phyloP scores from a whole-genome alignment of 2,888 invertebrate genomes.

The Papilio gigon region DNA sequence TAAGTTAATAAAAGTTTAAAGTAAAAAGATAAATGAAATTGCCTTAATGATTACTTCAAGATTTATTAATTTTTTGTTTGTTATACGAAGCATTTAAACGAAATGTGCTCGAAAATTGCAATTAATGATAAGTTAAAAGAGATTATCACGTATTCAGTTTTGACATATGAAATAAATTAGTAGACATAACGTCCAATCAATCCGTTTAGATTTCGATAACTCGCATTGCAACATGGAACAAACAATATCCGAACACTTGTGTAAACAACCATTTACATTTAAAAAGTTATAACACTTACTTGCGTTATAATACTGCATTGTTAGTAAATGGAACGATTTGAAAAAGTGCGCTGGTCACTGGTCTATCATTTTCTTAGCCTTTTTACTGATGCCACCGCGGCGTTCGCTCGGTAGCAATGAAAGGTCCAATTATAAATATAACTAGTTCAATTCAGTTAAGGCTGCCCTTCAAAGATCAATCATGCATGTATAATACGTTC shows the following conservation, averaged over 20 bases:
- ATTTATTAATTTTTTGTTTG: neutral
- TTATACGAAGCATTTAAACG: neutral
- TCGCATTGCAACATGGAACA: neutral
- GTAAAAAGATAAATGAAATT: neutral
- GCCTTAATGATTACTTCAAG: neutral
- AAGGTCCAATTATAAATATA: conserved; percentile 39
- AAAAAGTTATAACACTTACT: conserved; percentile 1
- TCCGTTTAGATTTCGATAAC: neutral
- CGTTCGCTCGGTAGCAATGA: conserved; percentile 32
- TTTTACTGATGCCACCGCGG: conserved; percentile 11
- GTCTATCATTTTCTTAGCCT: conserved; percentile 11
- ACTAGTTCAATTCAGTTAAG: conserved; percentile 53
- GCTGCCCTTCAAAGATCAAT: conserved; percentile 77
- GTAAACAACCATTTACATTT: neutral
- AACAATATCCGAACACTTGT: neutral
- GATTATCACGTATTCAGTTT: no score
- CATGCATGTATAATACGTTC: conserved; percentile 54
- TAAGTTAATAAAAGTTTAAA: neutral
- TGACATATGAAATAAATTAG: neutral
- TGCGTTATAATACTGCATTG: conserved; percentile 10
- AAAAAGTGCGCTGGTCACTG: conserved; percentile 10
- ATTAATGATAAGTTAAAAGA: neutral
- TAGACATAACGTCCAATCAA: neutral
- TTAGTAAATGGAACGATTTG: conserved; percentile 10
- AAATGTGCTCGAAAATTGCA: neutral